Base-by-base conservation (phyloP, 2,888 invertebrate species). In the Phasia obesa region DNA sequence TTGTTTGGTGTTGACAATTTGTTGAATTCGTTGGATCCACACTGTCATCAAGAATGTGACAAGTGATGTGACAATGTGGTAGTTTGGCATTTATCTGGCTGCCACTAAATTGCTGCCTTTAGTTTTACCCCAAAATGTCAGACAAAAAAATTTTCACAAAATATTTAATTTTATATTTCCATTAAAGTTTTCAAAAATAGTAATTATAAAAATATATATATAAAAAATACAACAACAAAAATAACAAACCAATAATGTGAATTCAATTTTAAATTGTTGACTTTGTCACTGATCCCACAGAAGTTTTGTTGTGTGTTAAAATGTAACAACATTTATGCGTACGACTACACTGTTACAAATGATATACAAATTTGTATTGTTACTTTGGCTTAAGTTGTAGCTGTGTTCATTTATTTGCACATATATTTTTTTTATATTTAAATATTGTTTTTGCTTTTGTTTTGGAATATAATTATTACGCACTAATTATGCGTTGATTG, bases 401-500 rank as follows among this genome's bases (percentile, higher is more conserved):
- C 17, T 42, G 49, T 57, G 69, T 47, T 38, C 44, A 17, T 44
- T 70, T 64, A 53, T 51, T 60, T 42, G 60, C 42, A 53, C n/a
- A 13, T 59, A 59, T 59, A 67, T 62, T 60, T 67, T 67, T 57
- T 27, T 31, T 55, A 21, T 1, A 4, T 51, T 60, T 42, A 38
- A 49, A 44, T 53, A 9, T 55, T 31, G 13, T 49, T 75, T 13
- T 51, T 65, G 17, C 23, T 74, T 5, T 49, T 67, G 23, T 25
- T 47, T 57, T 74, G 19, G 38, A 62, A 59, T 76, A 67, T 60
- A 79, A 67, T 83, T 76, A 79, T 83, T 76, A 69, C 62, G 67
- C 83, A 84, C 73, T 84, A 84, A 80, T 84, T 84, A 76, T 76
- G 83, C 83, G 80, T 84, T 84, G 71, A 84, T 84, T 84, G 76